Base-by-base conservation (phyloP, 1,140 invertebrate genomes). In the Adelges cooleyi region DNA sequence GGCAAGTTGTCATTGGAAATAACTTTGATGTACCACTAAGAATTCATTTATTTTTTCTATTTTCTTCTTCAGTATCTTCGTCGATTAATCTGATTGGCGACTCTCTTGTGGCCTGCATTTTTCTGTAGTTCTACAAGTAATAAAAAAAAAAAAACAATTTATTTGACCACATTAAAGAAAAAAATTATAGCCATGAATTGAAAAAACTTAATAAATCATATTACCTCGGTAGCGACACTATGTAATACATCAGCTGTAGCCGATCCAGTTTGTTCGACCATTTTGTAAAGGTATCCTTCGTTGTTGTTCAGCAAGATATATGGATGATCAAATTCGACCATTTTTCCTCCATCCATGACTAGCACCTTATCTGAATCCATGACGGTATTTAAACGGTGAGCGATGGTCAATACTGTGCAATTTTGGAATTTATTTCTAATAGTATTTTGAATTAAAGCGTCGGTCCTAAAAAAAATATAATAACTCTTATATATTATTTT, bases 371-470 rank as follows among this genome's bases (percentile, higher is more conserved):
- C 84, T 68, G 81, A 85, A 71, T 92, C 86, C 81, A 92, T 85
- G 42, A 92, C 86, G 1, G 89, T 91, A 71, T 90, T 85, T 0
- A 86, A 71, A 53, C 85, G 73, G 72, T 86, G 84, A 18, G 85
- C 85, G 48, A 87, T 84, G 1, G 89, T 91, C 9, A 92, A 75
- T 11, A 92, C 84, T 0, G 89, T 92, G 66, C 84, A 85, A 62
- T 82, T 73, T 0, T 74, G 74, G 75, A 91, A 91, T 69, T 84
- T 81, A 29, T 77, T 80, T 40, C 83, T 81, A 69, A 81, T 82
- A 20, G 82, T 90, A 76, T 76, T 80, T 75, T 81, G 82, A 69
- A 80, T 87, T 44, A 82, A 80, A 75, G 75, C 83, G 79, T 81
- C 83, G 4, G 81, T 90, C 78, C 78, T 87, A 74, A 4, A 74